These are phyloP conservation scores for Bucco capensis DNA, from an alignment of 2,113 vertebrate genomes.

Conservation along the genomic window DNA sequence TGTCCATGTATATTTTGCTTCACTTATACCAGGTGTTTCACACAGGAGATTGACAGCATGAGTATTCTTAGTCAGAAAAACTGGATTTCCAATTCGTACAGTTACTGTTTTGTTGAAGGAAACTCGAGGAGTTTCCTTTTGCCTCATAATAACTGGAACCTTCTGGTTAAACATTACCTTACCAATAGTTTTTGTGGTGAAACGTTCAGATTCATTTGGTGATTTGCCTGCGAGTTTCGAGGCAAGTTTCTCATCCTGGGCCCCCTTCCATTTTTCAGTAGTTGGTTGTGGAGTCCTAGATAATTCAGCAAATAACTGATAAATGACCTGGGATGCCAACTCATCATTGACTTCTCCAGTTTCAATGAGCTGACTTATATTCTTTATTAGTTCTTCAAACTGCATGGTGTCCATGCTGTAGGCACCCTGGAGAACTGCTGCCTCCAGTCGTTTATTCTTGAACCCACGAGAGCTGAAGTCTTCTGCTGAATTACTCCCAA, in stretches of 20 bases:
- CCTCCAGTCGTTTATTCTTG: slow-evolving; percentile 62
- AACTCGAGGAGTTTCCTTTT: slow-evolving; percentile 63
- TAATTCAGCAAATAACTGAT: slow-evolving; percentile 77
- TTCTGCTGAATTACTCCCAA: slow-evolving; percentile 57
- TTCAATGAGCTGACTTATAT: slow-evolving; percentile 83
- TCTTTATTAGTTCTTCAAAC: slow-evolving; percentile 80
- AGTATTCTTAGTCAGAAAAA: slow-evolving; percentile 80
- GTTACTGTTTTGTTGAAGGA: slow-evolving; percentile 79
- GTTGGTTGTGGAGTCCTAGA: slow-evolving; percentile 34
- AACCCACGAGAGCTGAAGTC: slow-evolving; percentile 35
- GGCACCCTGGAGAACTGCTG: slow-evolving; percentile 64
- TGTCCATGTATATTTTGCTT: slow-evolving; percentile 79
- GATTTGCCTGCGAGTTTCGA: slow-evolving; percentile 52
- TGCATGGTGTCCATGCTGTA: slow-evolving; percentile 76
- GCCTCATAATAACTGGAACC: slow-evolving; percentile 72
- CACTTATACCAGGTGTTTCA: slow-evolving; percentile 54
- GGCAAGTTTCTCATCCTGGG: slow-evolving; percentile 30
- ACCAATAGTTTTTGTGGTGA: slow-evolving; percentile 12
- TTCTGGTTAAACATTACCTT: slow-evolving; percentile 43
- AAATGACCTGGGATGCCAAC: slow-evolving; percentile 80
- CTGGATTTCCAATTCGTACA: slow-evolving; percentile 73
- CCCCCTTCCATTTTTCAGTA: slow-evolving; percentile 54
- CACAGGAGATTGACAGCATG: slow-evolving; percentile 77
- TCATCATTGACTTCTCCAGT: slow-evolving; percentile 77
- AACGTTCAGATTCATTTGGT: slow-evolving; percentile 63